Evolutionary conservation across 2,888 invertebrate species (phyloP), one percentile per base, ranked within the genome.

Genomic region (Nesidiocoris tenuis): DNA sequence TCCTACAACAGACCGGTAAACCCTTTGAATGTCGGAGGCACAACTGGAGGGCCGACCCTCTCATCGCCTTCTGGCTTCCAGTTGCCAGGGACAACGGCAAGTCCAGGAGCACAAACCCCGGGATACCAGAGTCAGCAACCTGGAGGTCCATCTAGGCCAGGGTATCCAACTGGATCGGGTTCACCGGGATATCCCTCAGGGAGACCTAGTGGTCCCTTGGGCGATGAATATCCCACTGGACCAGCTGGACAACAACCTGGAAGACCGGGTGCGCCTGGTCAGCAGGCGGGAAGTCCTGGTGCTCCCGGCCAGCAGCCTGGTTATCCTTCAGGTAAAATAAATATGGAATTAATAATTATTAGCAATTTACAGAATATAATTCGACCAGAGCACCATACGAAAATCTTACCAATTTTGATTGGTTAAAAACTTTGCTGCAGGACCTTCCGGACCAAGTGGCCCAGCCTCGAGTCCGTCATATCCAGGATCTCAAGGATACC

Each of bases 1-100:
- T 88, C 88, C 79, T 93, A 93, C 84, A 89, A 89, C 79, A 87
- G 89, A 77, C 93, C 92, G 5, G 86, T 86, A 67, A 87, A 88
- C 80, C 89, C 89, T 0, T 86, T 90, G 61, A 56, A 76, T 22
- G 79, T 78, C 1, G 66, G 39, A 19, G 65, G 71, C 18, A 70
- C 72, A 22, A 78, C 79, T 21, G 64, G 66, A 16, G 23, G 76
- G 1, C 77, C 79, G 1, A 61, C 61, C 18, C 77, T 78, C 3
- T 79, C 77, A 0, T 65, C 78, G 12, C 79, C 79, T 18, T 78
- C 78, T 63, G 79, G 78, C 61, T 77, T 76, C 55, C 68, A 72
- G 64, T 68, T 76, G 23, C 76, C 76, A 54, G 70, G 71, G n/a
- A 68, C 75, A 65, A 76, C 71, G 23, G 64, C 18, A 68, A 75